Conservation (phyloP, 2,797 vertebrate species). For the Rhinichthys osculus region DNA sequence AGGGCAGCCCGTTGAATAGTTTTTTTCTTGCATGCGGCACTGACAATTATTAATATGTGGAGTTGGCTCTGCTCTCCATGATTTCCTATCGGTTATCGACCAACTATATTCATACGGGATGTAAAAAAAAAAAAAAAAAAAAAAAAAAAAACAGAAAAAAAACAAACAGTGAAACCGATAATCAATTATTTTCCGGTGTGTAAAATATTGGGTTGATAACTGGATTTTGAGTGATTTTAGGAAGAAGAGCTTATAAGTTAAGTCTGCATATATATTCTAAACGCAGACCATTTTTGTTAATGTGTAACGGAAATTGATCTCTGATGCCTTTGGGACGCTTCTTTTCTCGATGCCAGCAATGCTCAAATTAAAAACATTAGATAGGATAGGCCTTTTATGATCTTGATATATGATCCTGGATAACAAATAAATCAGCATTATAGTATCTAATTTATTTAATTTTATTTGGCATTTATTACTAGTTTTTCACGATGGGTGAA, state of each 20-base stretch:
- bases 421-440: background rate
- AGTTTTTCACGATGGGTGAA: slow-evolving; percentile 9
- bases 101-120: slow-evolving; percentile 55
- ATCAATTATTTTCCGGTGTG: slow-evolving; percentile 33
- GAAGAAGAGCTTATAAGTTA: background rate
- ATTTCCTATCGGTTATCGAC: slow-evolving; percentile 60
- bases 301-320: background rate
- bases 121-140: background rate
- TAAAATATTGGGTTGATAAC: slow-evolving; percentile 12
- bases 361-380: slow-evolving; percentile 6
- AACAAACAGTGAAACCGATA: background rate
- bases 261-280: background rate
- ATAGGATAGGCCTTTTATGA: background rate
- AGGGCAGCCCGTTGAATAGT: slow-evolving; percentile 58
- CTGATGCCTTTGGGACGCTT: background rate
- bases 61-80: slow-evolving; percentile 57
- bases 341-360: background rate
- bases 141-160: background rate
- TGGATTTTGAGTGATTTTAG: slow-evolving; percentile 29
- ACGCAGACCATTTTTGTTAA: background rate
- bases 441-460: background rate
- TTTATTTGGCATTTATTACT: background rate
- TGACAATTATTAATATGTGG: slow-evolving; percentile 74
- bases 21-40: slow-evolving; percentile 50
- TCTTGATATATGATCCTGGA: background rate